Base-by-base conservation (phyloP, 2,797 vertebrate genomes). In the Anguilla obscura region DNA sequence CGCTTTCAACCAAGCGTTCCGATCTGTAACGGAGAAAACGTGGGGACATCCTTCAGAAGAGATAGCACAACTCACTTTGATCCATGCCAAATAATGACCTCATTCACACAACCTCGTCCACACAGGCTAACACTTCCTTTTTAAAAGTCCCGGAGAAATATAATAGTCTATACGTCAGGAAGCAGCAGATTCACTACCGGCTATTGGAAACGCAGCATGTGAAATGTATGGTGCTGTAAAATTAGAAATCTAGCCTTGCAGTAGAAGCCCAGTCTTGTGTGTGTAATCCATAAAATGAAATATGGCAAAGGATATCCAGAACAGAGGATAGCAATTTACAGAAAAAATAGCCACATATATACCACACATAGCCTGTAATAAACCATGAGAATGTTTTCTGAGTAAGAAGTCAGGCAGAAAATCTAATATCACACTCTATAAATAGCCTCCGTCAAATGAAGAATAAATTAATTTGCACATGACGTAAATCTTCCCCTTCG, bases 171-270 rank as follows among this genome's bases (percentile, higher is more conserved):
- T 18, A 74, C 1, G 10, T 21, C 33, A 80, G 76, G 76, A 45
- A 80, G 40, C 76, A 80, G 45, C 45, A 80, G 21, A 60, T 85
- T 63, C 33, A 24, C 6, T 16, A 10, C 30, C 9, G 33, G 54
- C 54, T 45, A 85, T 66, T 60, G 45, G 86, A 3, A 74, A n/a
- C 24, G 21, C 63, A 86, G 48, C 63, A 54, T 21, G 76, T 45
- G 14, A 80, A 80, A 80, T 45, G 76, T 45, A 80, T 14, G 36
- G 76, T 7, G 74, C 56, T 33, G 76, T 52, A 60, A 87, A n/a
- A 83, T 79, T 71, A 66, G 69, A 60, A 87, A 50, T 86, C 18
- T 63, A 63, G 63, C 24, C 63, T 27, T 66, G 63, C 63, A 66
- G 63, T 66, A 27, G 63, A 66, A 40, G 76, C 33, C 76, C 21